phyloP scores from a whole-genome alignment of 35 echinoderm and acorn worm genomes.

The Apostichopus parvimensis region DNA sequence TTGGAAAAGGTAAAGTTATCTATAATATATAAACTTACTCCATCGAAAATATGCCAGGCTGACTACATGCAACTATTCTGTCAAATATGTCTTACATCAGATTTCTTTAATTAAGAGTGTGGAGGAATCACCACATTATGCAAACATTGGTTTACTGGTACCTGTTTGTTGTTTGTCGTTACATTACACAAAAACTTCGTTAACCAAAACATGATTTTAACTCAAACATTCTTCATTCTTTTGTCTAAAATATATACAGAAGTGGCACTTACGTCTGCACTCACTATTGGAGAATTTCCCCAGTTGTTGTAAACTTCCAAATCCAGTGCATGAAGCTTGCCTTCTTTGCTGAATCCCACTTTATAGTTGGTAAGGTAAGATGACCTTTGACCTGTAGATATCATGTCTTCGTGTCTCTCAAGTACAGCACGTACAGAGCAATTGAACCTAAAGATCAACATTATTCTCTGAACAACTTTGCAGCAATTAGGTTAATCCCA shows the following conservation, averaged over 20 bases:
- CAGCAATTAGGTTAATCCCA: no score
- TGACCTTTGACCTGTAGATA: slow-evolving; percentile 7
- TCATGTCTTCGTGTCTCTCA: slow-evolving; percentile 52
- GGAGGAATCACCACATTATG: no score
- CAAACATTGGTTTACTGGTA: no score
- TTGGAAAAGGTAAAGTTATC: no score
- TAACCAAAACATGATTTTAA: background rate
- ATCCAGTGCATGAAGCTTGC: slow-evolving; percentile 24
- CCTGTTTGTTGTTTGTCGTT: no score
- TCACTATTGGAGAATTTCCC: background rate
- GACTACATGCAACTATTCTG: no score
- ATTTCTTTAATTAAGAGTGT: no score
- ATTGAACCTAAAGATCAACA: slow-evolving; percentile 30
- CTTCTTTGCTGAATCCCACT: slow-evolving; percentile 43
- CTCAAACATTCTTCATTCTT: background rate
- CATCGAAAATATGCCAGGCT: no score
- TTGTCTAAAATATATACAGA: background rate
- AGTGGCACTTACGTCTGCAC: background rate
- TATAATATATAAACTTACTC: no score
- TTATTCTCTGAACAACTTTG: no score
- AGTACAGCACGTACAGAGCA: slow-evolving; percentile 33
- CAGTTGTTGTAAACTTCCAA: background rate
- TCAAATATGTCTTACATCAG: no score
- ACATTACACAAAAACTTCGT: no score
- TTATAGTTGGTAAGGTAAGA: slow-evolving; percentile 47